These are phyloP conservation scores for Neodontobutis hainanensis DNA, from an alignment of 2,113 vertebrate genomes.

Conservation along the genomic window DNA sequence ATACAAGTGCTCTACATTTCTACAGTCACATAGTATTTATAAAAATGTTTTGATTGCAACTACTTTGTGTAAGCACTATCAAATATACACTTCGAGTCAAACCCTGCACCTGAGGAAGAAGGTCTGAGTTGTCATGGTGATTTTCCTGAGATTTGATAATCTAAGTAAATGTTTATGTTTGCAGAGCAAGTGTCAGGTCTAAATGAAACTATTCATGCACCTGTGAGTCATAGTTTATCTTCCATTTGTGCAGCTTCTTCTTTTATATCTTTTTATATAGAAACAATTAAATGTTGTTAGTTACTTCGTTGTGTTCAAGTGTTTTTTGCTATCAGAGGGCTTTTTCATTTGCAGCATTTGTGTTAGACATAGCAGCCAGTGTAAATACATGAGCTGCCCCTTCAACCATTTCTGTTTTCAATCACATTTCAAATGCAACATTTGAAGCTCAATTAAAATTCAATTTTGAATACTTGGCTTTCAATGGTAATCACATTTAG, in stretches of 20 bases:
- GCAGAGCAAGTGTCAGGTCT: neutral
- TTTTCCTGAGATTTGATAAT: neutral
- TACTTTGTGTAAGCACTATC: neutral
- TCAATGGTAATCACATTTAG: slow-evolving; percentile 60
- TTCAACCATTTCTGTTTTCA: slow-evolving; percentile 26
- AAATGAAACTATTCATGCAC: neutral
- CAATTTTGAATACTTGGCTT: slow-evolving; percentile 49
- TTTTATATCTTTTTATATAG: slow-evolving; percentile 13
- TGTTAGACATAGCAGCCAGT: slow-evolving; percentile 7
- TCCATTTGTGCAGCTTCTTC: neutral
- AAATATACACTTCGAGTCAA: neutral
- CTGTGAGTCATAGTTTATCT: neutral
- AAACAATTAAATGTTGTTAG: slow-evolving; percentile 2
- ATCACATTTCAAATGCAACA: slow-evolving; percentile 32
- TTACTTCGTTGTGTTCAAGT: slow-evolving; percentile 10
- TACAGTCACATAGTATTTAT: neutral
- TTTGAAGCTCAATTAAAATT: slow-evolving; percentile 60
- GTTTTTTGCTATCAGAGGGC: neutral
- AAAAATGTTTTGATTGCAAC: neutral
- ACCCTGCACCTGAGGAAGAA: neutral
- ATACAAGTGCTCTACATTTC: neutral
- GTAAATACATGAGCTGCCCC: neutral
- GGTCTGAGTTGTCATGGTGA: neutral
- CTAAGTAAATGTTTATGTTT: neutral
- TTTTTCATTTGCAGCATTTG: slow-evolving; percentile 14